Base-by-base conservation (phyloP, 64 coral and sea anemone genomes). In the Montipora capricornis region DNA sequence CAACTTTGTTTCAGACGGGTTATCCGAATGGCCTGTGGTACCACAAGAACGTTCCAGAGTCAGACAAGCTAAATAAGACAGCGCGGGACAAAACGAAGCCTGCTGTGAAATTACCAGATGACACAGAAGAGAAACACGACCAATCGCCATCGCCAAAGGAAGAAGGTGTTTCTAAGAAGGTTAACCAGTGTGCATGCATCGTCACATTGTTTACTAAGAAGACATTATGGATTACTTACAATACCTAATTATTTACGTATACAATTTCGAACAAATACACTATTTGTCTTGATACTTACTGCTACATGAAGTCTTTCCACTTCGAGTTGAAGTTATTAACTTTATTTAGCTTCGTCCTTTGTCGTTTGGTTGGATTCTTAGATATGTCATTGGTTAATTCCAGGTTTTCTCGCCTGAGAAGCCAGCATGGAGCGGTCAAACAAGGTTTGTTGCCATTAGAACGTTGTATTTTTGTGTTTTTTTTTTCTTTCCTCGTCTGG, bases 341-440 rank as follows among this genome's bases (percentile, higher is more conserved):
- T 15, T 1, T 64, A 19, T 14, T 14, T 11, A 14, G 1, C 1
- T 12, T 64, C 14, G 4, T 16, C 61, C 8, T 14, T 14, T 4
- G 61, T 4, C 14, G 14, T 14, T 64, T 20, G 68, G 17, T 22
- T 24, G 5, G 19, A 71, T 71, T 20, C 68, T 71, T 15, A 71
- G 0, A 6, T 15, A 4, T 20, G 19, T 71, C 20, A 24, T 24
- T 71, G 68, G 26, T 61, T 82, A 1, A 22, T 70, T 49, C 4
- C 19, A 85, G 82, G 45, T 49, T 17, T 44, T n/a, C 20, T 85
- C 62, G 17, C 82, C 16, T 49, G 44, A 85, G 16, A 85, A 69
- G n/a, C 66, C 82, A 20, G 82, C 46, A 4, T 85, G 82, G 82
- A 85, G 82, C 17, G 52, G 5, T 71, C 68, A 71, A 20, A 3